These are phyloP conservation scores for Corbicula japonica DNA, from an alignment of 2,888 invertebrate species.

Conservation along the genomic window DNA sequence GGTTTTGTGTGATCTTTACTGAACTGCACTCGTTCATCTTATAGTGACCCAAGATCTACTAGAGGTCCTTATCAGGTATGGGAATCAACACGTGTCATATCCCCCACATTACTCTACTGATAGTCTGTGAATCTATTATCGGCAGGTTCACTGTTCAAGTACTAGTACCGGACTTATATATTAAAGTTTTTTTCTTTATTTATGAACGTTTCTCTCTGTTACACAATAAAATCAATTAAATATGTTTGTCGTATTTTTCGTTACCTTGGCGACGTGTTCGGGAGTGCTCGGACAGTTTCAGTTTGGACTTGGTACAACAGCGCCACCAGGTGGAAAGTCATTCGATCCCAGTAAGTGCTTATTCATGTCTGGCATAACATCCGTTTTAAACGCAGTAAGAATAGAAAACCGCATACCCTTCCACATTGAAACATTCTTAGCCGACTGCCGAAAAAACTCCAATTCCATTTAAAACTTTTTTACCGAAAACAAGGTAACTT, in stretches of 20 bases:
- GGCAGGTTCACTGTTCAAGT: too few species aligned
- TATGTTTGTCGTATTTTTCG: constrained; percentile 27
- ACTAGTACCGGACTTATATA: neutral
- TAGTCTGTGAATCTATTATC: constrained; percentile 7
- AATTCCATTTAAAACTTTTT: neutral
- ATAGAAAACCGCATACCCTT: neutral
- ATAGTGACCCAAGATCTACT: neutral
- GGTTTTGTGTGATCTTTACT: too few species aligned
- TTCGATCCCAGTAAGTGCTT: constrained; percentile 56
- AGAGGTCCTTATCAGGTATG: neutral
- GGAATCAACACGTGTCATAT: neutral
- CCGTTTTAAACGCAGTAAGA: neutral
- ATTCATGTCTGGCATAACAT: neutral
- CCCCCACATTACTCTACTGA: constrained; percentile 7
- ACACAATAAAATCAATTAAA: constrained; percentile 19
- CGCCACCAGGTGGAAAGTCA: constrained; percentile 23
- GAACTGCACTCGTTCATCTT: too few species aligned
- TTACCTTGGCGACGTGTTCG: constrained; percentile 1
- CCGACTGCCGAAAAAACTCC: neutral
- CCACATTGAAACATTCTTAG: neutral
- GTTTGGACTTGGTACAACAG: constrained; percentile 20
- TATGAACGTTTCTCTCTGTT: neutral
- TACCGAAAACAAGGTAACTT: neutral
- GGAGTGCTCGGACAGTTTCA: constrained; percentile 21
- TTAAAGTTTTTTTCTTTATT: neutral